phyloP scores from a whole-genome alignment of 2,888 invertebrate genomes.

The Spodoptera picta region DNA sequence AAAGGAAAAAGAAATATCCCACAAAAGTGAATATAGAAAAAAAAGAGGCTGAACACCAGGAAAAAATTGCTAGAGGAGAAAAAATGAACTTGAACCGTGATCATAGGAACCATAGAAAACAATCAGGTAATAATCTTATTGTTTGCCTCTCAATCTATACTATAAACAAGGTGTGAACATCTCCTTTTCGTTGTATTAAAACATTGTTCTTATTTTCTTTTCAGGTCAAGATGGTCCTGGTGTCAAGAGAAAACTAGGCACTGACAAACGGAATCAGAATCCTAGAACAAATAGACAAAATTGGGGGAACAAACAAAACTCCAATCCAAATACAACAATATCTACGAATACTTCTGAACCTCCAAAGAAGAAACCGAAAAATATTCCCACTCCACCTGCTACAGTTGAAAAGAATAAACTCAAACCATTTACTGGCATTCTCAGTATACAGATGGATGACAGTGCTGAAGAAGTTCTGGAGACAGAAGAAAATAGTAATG shows the following conservation, averaged over 20 bases:
- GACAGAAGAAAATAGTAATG: slow-evolving; percentile 49
- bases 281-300: slow-evolving; percentile 9
- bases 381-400: slow-evolving; percentile 55
- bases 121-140: slow-evolving; percentile 46
- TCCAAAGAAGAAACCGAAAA: slow-evolving; percentile 57
- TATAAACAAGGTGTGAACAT: no score
- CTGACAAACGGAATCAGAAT: slow-evolving; percentile 47
- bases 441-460: slow-evolving; percentile 68
- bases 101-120: slow-evolving; percentile 63
- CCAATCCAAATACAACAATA: slow-evolving; percentile 27
- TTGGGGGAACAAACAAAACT: slow-evolving; percentile 13
- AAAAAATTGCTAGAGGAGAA: slow-evolving; percentile 93
- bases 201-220: neutral
- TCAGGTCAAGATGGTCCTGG: slow-evolving; percentile 36
- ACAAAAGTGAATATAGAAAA: slow-evolving; percentile 91
- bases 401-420: slow-evolving; percentile 71
- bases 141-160: neutral
- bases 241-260: slow-evolving; percentile 52
- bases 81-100: slow-evolving; percentile 86
- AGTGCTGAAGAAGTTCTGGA: slow-evolving; percentile 53
- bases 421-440: slow-evolving; percentile 84
- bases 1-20: slow-evolving; percentile 94
- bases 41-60: slow-evolving; percentile 89
- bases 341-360: slow-evolving; percentile 29
- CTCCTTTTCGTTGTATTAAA: no score